Evolutionary conservation across 2,797 vertebrate species (phyloP).

Genomic region (Mormyrops boulengeri): DNA sequence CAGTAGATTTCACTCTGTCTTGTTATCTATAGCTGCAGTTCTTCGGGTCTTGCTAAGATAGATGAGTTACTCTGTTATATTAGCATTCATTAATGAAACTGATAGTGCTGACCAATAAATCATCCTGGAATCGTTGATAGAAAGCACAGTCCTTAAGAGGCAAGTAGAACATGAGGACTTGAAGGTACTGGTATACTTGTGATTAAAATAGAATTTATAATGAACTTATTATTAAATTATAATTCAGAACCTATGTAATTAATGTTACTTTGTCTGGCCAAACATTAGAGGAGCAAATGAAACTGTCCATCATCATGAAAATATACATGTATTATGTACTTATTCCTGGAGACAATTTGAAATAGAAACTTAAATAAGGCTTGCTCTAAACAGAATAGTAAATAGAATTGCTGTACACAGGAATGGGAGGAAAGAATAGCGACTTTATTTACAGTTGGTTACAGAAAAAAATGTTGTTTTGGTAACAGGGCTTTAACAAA

Average conservation of each 20-base stretch:
- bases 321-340: background rate
- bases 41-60: constrained; percentile 36
- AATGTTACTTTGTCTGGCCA: background rate
- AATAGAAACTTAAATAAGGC: background rate
- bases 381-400: background rate
- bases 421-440: background rate
- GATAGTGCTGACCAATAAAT: constrained; percentile 41
- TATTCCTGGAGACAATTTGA: background rate
- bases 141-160: background rate
- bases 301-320: background rate
- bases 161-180: background rate
- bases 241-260: background rate
- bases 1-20: background rate
- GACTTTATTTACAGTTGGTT: background rate
- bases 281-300: background rate
- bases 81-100: constrained; percentile 38
- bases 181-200: background rate
- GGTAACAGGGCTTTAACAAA: background rate
- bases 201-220: background rate
- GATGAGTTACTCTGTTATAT: constrained; percentile 54
- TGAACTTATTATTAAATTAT: background rate
- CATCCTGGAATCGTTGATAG: constrained; percentile 20
- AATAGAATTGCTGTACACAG: background rate
- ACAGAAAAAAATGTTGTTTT: background rate
- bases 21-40: constrained; percentile 41